A percentile compares a stretch with the other conserved stretches of the same genome.
Conservation (phyloP, 30 jellyfish, hydroid and myxozoan species). For the Chironex yamaguchii region DNA sequence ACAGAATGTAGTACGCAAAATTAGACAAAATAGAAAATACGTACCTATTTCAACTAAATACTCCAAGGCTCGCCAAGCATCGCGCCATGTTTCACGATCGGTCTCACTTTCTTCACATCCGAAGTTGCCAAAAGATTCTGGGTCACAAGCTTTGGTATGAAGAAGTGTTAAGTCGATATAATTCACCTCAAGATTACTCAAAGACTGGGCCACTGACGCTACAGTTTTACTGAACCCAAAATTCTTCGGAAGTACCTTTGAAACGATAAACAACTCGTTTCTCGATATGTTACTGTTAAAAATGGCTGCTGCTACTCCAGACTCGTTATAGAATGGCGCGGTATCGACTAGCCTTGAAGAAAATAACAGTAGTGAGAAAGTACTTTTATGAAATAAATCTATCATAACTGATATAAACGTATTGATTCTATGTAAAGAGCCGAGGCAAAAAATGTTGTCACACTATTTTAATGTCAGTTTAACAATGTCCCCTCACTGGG, state of each 20-base stretch:
- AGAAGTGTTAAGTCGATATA: constrained; percentile 77
- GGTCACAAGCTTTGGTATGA: constrained; percentile 81
- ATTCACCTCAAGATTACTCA: constrained; percentile 67
- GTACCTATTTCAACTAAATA: constrained; percentile 62
- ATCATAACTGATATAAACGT: neutral
- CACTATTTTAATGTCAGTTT: too few relatives aligned
- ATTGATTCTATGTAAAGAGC: too few relatives aligned
- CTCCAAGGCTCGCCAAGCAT: constrained; percentile 82
- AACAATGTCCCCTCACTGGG: too few relatives aligned
- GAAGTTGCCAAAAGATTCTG: constrained; percentile 63
- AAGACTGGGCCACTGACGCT: constrained; percentile 58
- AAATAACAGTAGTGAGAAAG: neutral
- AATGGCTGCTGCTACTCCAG: constrained; percentile 71
- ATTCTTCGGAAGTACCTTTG: constrained; percentile 76
- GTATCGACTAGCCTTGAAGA: constrained; percentile 69
- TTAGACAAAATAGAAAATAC: too few relatives aligned
- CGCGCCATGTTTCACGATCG: constrained; percentile 77
- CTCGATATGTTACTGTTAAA: constrained; percentile 33
- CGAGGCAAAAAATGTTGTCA: too few relatives aligned
- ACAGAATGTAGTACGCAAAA: too few relatives aligned
- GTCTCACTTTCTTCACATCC: constrained; percentile 71
- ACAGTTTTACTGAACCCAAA: constrained; percentile 72
- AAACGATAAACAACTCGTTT: constrained; percentile 59
- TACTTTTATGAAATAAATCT: too few relatives aligned
- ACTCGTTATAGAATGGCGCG: constrained; percentile 77